Base-by-base conservation (phyloP, 1,140 invertebrate species). In the Ruditapes philippinarum region DNA sequence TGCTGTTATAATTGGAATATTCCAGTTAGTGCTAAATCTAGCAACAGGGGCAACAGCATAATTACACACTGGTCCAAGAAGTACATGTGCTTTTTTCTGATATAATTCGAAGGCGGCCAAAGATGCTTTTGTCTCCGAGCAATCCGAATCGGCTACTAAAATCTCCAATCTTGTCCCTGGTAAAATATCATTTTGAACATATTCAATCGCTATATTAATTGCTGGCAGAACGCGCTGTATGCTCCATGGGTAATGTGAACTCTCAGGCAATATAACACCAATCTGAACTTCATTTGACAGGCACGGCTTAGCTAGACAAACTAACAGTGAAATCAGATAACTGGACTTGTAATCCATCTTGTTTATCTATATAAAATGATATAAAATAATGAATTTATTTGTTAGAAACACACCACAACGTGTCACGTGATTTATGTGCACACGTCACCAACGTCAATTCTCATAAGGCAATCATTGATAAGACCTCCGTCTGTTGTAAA, bases 21-120 rank as follows among this genome's bases (percentile, higher is more conserved):
- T 89, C 98, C 98, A 99, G 19, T 97, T 97, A 14, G 97, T 0
- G 98, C 49, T 97, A 94, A 99, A 99, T 36, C 98, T 96, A 0
- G 98, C 97, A 1, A 99, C 97, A 0, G 98, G 98, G 0, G 98
- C 98, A 78, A 99, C 97, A 0, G 98, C 98, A 95, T 98, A 99
- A 91, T 98, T 98, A 95, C 98, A 99, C 0, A 98, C 97, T 0
- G 98, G 98, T 0, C 98, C 98, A 92, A 99, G 96, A 94, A 99
- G 98, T 0, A 98, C 98, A 96, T 99, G 98, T 0, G 90, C 94
- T 84, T 89, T 88, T 22, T 91, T 62, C 0, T 93, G 65, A 76
- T 93, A 94, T 31, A 95, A 91, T 73, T 95, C 93, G 17, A 95
- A 92, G 0, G 93, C 94, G 22, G 89, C 87, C 28, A 94, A 70